phyloP scores from a whole-genome alignment of 2,888 invertebrate species.

The Hydrotaea diabolus region DNA sequence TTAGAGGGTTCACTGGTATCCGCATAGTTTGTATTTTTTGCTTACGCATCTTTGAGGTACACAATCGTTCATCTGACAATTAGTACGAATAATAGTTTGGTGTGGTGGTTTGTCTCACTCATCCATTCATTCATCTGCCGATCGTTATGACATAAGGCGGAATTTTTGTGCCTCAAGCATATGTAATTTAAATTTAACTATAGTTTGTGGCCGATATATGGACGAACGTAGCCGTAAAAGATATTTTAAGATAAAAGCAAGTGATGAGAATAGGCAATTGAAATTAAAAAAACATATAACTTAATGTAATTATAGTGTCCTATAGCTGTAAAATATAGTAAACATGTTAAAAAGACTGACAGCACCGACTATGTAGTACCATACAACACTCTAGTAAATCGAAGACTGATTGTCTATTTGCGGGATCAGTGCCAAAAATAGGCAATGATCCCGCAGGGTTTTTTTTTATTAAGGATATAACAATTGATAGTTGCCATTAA shows the following conservation, averaged over 20 bases:
- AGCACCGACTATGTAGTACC: too few relatives aligned
- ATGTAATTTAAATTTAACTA: background rate
- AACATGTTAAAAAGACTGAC: background rate
- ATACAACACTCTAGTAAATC: too few relatives aligned
- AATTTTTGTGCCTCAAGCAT: background rate
- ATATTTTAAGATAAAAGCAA: background rate
- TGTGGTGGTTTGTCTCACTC: background rate
- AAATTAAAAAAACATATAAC: background rate
- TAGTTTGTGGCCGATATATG: background rate
- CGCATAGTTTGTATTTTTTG: background rate
- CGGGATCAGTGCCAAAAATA: too few relatives aligned
- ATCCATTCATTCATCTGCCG: slow-evolving; percentile 9
- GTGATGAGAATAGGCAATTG: background rate
- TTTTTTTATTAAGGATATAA: too few relatives aligned
- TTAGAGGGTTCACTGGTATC: background rate
- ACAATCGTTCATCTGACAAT: slow-evolving; percentile 29
- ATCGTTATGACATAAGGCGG: background rate
- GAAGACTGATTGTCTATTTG: too few relatives aligned
- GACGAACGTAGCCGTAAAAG: background rate
- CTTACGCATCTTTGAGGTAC: slow-evolving; percentile 23
- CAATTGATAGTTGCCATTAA: too few relatives aligned
- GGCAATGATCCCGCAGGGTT: too few relatives aligned
- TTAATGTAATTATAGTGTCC: background rate
- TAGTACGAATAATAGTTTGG: slow-evolving; percentile 25
- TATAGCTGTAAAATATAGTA: background rate